phyloP scores from a whole-genome alignment of 2,888 invertebrate species.

The Drosophila falleni region DNA sequence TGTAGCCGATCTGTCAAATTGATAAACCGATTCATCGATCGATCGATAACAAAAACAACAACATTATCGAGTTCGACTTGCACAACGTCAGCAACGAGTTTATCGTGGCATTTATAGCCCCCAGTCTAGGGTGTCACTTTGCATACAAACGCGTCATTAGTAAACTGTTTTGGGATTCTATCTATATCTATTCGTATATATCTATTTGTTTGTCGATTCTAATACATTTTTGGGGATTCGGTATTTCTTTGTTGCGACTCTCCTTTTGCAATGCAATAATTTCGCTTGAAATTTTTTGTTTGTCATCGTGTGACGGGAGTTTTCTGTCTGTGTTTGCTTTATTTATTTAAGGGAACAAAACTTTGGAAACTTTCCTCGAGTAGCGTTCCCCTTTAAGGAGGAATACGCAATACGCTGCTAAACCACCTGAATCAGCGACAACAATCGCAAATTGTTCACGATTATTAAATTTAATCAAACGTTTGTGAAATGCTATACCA shows the following conservation, averaged over 20 bases:
- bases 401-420: slow-evolving; percentile 9
- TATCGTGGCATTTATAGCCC: slow-evolving; percentile 35
- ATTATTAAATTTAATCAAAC: slow-evolving; percentile 53
- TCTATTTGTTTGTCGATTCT: slow-evolving; percentile 24
- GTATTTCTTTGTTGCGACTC: slow-evolving; percentile 18
- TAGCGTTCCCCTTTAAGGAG: not conserved
- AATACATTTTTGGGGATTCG: slow-evolving; percentile 37
- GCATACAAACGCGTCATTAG: slow-evolving; percentile 57
- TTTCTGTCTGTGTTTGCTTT: slow-evolving; percentile 3
- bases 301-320: slow-evolving; percentile 44
- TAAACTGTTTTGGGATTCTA: slow-evolving; percentile 35
- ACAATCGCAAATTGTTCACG: slow-evolving; percentile 33
- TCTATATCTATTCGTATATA: not conserved
- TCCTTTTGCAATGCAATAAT: slow-evolving; percentile 28
- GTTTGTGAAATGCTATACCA: slow-evolving; percentile 31
- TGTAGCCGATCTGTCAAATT: slow-evolving; percentile 18
- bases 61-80: slow-evolving; percentile 5
- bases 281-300: slow-evolving; percentile 24
- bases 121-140: slow-evolving; percentile 1
- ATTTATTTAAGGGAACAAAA: not conserved
- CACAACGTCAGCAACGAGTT: slow-evolving; percentile 20
- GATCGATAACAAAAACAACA: slow-evolving; percentile 4
- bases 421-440: slow-evolving; percentile 9
- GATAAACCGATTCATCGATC: slow-evolving; percentile 15
- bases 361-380: slow-evolving; percentile 17